Base-by-base conservation (phyloP, 2,113 vertebrate species). In the Pleuronectes platessa region DNA sequence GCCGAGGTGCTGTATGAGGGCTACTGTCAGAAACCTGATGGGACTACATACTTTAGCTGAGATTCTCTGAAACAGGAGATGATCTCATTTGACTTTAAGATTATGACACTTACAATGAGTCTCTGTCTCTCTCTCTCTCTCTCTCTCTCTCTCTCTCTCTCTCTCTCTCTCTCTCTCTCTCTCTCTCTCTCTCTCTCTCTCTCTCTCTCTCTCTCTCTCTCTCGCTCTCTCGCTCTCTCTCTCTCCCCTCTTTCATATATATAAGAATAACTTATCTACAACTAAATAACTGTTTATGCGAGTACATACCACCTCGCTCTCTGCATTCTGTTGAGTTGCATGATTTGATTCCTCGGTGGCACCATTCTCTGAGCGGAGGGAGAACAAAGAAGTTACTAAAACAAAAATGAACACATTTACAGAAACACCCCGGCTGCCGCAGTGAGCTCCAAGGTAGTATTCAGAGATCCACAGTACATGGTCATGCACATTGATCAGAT, bases 251-350 rank as follows among this genome's bases (percentile, higher is more conserved):
- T n/a, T 7, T 20, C 6, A 53, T 53, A 13, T 21, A 56, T 24
- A 5, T 6, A 21, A 14, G 21, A 56, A 23, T 24, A 14, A 47
- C 1, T n/a, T 13, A 24, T 24, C 27, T 0, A 21, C 3, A 12
- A 51, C 1, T 23, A 17, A 23, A 27, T 35, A 24, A 24, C 24
- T 0, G 35, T 45, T 7, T 4, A 23, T 58, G 11, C 3, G 12
- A 17, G 10, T 61, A 78, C 85, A 13, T 68, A 96, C 95, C 93
- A 95, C 93, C 81, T 96, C 94, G 83, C 86, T 90, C n/a, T 92
- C 88, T 61, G 92, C 86, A 42, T 91, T 78, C 58, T 79, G 0
- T 15, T 53, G 12, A 12, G 84, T 63, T n/a, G 66, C 47, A 8
- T 70, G n/a, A 78, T 61, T 74, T 20, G 65, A 70, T 53, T 78